Percentiles rank a stretch among this genome's conserved stretches.
Evolutionary conservation across 2,113 vertebrate species (phyloP).

Genomic region (Ahaetulla prasina): DNA sequence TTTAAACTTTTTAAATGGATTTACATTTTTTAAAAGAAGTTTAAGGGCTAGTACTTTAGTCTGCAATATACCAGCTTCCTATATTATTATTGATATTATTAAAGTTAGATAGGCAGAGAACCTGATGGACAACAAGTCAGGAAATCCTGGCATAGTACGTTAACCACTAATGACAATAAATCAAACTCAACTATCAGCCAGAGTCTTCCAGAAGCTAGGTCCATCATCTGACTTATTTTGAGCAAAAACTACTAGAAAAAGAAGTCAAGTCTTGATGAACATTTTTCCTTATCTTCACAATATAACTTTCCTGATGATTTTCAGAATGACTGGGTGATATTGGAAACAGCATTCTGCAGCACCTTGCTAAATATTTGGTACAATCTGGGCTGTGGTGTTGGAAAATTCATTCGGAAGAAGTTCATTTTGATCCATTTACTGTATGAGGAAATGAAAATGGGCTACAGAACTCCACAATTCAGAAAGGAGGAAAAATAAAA

Average conservation of each 20-base stretch:
- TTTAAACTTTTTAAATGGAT: background rate
- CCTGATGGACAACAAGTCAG: background rate
- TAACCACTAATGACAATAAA: background rate
- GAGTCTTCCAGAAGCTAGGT: background rate
- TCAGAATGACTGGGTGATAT: background rate
- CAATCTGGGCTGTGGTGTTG: background rate
- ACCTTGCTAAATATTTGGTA: background rate
- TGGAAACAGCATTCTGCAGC: background rate
- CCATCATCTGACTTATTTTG: background rate
- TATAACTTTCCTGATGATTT: background rate
- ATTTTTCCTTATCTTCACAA: background rate
- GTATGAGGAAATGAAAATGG: background rate
- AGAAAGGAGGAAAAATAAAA: too few species aligned
- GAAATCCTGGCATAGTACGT: background rate
- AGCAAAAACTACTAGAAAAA: background rate
- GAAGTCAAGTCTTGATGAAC: background rate
- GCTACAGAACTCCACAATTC: background rate
- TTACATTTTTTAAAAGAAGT: background rate
- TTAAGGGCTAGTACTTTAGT: background rate
- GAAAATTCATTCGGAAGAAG: background rate
- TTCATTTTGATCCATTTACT: background rate
- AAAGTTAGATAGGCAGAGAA: background rate
- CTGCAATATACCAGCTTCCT: background rate
- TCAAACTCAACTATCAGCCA: background rate
- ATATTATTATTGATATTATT: background rate